Base-by-base conservation (phyloP, 1,140 invertebrate species). In the Hyphantria cunea region DNA sequence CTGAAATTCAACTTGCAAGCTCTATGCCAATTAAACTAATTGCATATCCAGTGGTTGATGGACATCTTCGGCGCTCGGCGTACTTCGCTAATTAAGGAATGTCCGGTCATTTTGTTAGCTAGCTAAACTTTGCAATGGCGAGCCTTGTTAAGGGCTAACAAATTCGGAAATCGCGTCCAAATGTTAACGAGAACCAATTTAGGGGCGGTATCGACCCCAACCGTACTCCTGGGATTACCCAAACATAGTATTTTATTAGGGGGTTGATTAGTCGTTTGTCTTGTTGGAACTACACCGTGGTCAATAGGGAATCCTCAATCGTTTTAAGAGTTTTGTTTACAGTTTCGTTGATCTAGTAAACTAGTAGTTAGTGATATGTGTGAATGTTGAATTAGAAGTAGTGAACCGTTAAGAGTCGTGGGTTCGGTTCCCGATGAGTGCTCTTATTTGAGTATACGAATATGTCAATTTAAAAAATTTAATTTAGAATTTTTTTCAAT, bases 141-240 rank as follows among this genome's bases (percentile, higher is more conserved):
- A 64, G 69, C 72, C 76, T 86, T 80, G 84, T 84, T 83, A 83
- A 66, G 75, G 69, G 58, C 69, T 63, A 72, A 76, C 70, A 73
- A 78, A 82, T 80, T 81, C 78, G 77, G 80, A 79, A 82, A 84
- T 86, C 75, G 78, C 70, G 72, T 74, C 76, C 78, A 72, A 83
- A 87, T 87, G 81, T 77, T 84, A 84, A 86, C 80, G 82, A 79
- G 76, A 74, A 74, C 79, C 82, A 82, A 84, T 87, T 87, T 86
- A 72, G 65, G 75, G 76, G 68, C 64, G 53, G 62, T 59, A 70
- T 67, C 69, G 72, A 72, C 66, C 76, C 70, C 68, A 59, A 55
- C 54, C 56, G 56, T 61, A 48, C 69, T 68, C 55, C 37, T 42
- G 74, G 58, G 64, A 68, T 70, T 66, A 59, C 54, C 49, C 56